Evolutionary conservation across 2,797 vertebrate genomes (phyloP).

Genomic region (Manis pentadactyla): DNA sequence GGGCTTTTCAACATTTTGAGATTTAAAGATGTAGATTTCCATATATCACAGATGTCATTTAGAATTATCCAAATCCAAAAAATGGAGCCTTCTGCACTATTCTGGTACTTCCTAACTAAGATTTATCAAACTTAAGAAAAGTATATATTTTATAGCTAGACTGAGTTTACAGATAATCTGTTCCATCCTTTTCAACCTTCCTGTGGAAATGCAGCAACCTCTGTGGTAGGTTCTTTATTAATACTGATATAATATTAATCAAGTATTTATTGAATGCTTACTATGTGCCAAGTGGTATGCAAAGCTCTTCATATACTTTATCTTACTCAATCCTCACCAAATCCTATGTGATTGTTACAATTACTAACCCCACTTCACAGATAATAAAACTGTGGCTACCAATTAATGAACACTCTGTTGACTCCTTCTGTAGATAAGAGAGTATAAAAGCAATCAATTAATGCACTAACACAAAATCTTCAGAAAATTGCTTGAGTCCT

Average conservation of each 20-base stretch:
- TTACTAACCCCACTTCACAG: neutral
- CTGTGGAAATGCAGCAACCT: neutral
- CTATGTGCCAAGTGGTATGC: neutral
- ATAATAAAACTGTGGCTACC: neutral
- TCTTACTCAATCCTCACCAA: conserved; percentile 2
- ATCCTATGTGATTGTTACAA: neutral
- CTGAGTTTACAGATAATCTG: neutral
- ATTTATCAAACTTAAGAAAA: conserved; percentile 36
- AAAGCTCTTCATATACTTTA: neutral
- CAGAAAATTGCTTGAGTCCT: neutral
- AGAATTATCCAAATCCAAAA: conserved; percentile 10
- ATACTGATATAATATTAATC: neutral
- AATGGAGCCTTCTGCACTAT: neutral
- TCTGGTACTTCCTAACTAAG: neutral
- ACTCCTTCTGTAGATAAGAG: neutral
- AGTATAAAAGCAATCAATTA: neutral
- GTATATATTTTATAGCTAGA: neutral
- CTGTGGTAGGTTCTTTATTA: neutral
- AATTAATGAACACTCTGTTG: neutral
- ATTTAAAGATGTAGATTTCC: conserved; percentile 18
- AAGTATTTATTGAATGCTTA: conserved; percentile 38
- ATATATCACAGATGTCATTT: neutral
- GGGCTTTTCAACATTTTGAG: neutral
- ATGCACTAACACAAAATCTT: neutral
- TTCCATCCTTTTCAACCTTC: neutral